Conservation (phyloP, 2,888 invertebrate species). For the Bombylius discolor region DNA sequence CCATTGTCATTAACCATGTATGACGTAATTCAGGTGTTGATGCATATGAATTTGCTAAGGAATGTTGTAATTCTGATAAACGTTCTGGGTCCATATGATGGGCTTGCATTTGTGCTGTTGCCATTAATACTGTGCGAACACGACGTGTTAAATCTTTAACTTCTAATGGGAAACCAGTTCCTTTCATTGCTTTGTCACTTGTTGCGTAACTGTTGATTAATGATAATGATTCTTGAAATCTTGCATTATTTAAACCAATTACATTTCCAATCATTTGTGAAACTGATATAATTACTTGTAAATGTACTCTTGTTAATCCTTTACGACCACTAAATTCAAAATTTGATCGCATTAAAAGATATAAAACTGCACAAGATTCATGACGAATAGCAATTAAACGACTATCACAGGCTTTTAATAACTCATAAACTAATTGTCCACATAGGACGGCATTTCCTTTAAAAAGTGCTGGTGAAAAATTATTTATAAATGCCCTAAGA, state of each 20-base stretch:
- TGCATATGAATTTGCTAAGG: constrained; percentile 83
- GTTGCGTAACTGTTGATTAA: constrained; percentile 86
- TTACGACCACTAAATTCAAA: constrained; percentile 78
- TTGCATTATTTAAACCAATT: constrained; percentile 80
- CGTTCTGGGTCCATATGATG: constrained; percentile 86
- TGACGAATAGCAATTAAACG: constrained; percentile 71
- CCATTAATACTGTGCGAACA: constrained; percentile 87
- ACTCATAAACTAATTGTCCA: constrained; percentile 65
- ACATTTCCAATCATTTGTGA: constrained; percentile 86
- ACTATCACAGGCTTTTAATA: constrained; percentile 75
- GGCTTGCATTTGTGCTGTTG: constrained; percentile 83
- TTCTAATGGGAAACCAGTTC: constrained; percentile 78
- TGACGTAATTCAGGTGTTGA: constrained; percentile 88
- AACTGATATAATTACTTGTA: constrained; percentile 91
- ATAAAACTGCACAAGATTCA: constrained; percentile 83
- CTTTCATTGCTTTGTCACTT: constrained; percentile 89
- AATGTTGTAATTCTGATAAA: constrained; percentile 79
- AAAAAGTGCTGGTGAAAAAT: constrained; percentile 70
- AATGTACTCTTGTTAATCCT: constrained; percentile 75
- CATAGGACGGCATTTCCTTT: constrained; percentile 74
- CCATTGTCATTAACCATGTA: constrained; percentile 93
- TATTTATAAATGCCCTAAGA: constrained; percentile 80
- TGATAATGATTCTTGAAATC: constrained; percentile 87
- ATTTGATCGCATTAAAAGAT: constrained; percentile 86
- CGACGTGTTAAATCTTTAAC: constrained; percentile 88